Evolutionary conservation across 2,113 vertebrate genomes (phyloP).

Genomic region (Benitochromis conjunctus): DNA sequence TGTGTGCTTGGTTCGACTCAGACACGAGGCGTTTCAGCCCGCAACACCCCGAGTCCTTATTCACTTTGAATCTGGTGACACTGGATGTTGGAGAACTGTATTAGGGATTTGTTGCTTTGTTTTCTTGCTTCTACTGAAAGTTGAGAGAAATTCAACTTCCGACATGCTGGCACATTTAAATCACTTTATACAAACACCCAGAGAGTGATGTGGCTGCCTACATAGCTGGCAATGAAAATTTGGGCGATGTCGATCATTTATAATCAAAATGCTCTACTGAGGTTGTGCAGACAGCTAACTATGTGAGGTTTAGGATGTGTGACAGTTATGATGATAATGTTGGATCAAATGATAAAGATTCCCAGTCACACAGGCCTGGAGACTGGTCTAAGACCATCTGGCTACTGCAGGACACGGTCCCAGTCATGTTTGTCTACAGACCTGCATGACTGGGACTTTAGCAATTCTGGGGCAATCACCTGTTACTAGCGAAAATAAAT

Average conservation of each 20-base stretch:
- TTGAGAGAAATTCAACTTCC: not conserved
- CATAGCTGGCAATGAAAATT: not conserved
- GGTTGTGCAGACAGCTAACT: not conserved
- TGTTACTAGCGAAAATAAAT: not conserved
- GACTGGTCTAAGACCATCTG: not conserved
- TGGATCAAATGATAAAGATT: not conserved
- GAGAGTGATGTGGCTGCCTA: not conserved
- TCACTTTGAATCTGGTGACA: not conserved
- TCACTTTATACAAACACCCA: not conserved
- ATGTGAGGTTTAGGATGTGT: not conserved
- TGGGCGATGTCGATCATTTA: not conserved
- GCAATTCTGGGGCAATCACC: not conserved
- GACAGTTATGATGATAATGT: not conserved
- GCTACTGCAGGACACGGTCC: not conserved
- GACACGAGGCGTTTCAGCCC: not conserved
- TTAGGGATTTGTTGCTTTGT: not conserved
- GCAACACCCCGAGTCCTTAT: not conserved
- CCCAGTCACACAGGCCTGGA: not conserved
- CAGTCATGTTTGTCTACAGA: not conserved
- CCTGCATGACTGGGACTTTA: not conserved
- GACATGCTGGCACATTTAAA: not conserved
- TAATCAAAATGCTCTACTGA: not conserved
- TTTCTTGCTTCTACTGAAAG: not conserved
- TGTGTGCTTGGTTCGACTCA: not conserved
- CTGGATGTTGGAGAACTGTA: not conserved